phyloP scores from a whole-genome alignment of 2,888 invertebrate species.

The Drosophila putrida region DNA sequence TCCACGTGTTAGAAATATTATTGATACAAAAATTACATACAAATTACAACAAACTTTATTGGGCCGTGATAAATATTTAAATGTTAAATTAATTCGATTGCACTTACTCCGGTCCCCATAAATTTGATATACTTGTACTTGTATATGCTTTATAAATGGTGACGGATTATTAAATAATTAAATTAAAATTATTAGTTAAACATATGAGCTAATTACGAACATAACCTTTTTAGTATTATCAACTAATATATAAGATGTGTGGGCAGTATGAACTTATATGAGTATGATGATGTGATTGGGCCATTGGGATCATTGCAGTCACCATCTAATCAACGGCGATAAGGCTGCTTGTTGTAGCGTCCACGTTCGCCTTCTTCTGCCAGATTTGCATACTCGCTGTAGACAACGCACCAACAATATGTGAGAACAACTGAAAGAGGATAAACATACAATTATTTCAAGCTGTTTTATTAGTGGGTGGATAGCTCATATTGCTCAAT shows the following conservation, averaged over 20 bases:
- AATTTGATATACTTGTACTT: constrained; percentile 35
- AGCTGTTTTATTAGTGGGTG: not conserved
- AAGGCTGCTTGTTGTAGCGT: constrained; percentile 91
- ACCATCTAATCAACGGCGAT: constrained; percentile 84
- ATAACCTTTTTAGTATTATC: constrained; percentile 49
- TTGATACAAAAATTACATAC: constrained; percentile 51
- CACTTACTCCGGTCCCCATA: constrained; percentile 54
- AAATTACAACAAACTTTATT: constrained; percentile 61
- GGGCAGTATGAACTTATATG: constrained; percentile 28
- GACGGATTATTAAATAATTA: constrained; percentile 56
- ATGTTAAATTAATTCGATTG: constrained; percentile 69
- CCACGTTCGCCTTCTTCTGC: constrained; percentile 90
- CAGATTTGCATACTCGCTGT: constrained; percentile 91
- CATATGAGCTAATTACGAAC: constrained; percentile 65
- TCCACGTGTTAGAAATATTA: constrained; percentile 55
- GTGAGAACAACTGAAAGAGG: constrained; percentile 89
- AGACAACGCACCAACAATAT: constrained; percentile 94
- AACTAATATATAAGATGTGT: constrained; percentile 49
- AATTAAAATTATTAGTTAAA: constrained; percentile 73
- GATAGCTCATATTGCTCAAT: too few species aligned
- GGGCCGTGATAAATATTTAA: constrained; percentile 57
- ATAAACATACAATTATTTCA: not conserved
- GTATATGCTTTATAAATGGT: constrained; percentile 13
- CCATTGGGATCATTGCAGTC: not conserved
- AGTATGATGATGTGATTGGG: constrained; percentile 20